Percentiles rank a stretch among this genome's conserved stretches.
Conservation (phyloP, 2,113 vertebrate species). For the Sinocyclocheilus anophthalmus region DNA sequence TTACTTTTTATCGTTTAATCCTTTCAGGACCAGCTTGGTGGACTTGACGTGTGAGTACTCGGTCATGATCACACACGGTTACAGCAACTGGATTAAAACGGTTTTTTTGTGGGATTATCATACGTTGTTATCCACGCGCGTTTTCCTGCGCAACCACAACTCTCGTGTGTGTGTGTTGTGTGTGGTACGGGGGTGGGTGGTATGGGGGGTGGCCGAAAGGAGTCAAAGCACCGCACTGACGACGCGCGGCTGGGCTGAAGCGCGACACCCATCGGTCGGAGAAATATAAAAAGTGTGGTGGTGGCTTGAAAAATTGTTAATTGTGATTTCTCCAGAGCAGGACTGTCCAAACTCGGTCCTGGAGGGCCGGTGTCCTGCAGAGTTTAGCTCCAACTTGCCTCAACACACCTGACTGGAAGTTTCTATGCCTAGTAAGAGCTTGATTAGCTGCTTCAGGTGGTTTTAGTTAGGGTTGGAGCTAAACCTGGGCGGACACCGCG, state of each 20-base stretch:
- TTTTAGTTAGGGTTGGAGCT: too few species aligned
- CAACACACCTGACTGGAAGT: too few species aligned
- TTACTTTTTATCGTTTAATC: conserved; percentile 84
- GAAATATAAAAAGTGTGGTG: too few species aligned
- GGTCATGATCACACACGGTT: conserved; percentile 71
- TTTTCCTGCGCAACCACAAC: neutral
- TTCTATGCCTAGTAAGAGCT: too few species aligned
- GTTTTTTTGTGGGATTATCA: neutral
- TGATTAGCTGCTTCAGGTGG: too few species aligned
- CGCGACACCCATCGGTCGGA: neutral
- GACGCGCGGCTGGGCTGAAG: neutral
- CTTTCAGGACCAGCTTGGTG: conserved; percentile 92
- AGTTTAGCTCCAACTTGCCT: too few species aligned
- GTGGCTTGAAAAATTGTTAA: too few species aligned
- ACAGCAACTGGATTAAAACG: neutral
- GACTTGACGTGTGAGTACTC: conserved; percentile 89
- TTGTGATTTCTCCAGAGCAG: too few species aligned
- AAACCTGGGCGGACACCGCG: too few species aligned
- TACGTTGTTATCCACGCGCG: neutral
- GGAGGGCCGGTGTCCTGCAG: too few species aligned
- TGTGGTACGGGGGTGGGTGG: too few species aligned
- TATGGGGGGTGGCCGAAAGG: conserved; percentile 29
- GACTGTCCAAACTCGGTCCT: too few species aligned
- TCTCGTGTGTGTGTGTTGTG: neutral
- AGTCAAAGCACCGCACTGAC: neutral